Base-by-base conservation (phyloP, 1,140 invertebrate species). In the Leptopilina clavipes region DNA sequence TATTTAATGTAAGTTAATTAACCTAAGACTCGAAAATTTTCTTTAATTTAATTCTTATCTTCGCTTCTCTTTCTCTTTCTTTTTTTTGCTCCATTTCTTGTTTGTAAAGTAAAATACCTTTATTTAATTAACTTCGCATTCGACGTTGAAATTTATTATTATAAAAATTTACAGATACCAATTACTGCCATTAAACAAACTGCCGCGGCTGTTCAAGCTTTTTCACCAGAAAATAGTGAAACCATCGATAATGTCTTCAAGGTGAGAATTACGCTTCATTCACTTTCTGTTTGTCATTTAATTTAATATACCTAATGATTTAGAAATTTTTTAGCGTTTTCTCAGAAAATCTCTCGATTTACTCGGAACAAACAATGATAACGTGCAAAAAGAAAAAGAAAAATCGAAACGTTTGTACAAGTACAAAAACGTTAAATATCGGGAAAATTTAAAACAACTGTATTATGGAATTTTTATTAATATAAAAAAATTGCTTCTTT, bases 151-250 rank as follows among this genome's bases (percentile, higher is more conserved):
- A 44, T 43, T n/a, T 5, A 44, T 14, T 45, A 48, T 72, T 78
- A 76, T 78, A 19, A 73, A 75, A 82, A 78, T 81, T 74, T 44
- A 65, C 71, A 89, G 88, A 89, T 89, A 54, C 87, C 88, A 17
- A 88, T 88, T 37, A 82, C 85, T 9, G 85, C 83, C 7, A 87
- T 89, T 40, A 85, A 78, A 44, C 85, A 86, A 74, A 88, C 86
- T 0, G 81, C 86, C 10, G 77, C 81, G 5, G 84, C 83, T 0
- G 85, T 83, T 7, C 85, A 88, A 71, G 19, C 44, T 0, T 84
- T 85, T 40, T 86, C 81, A 8, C 86, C 87, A 9, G 75, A 84
- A 70, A 88, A 87, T 37, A 81, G 77, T 9, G 75, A 83, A 17
- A 73, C 74, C 0, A 87, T 88, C 22, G 79, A 84, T 40, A 85